Evolutionary conservation across 2,797 vertebrate species (phyloP), one percentile per base, ranked within the genome.

Genomic region (Poeciliopsis paucimaculata): DNA sequence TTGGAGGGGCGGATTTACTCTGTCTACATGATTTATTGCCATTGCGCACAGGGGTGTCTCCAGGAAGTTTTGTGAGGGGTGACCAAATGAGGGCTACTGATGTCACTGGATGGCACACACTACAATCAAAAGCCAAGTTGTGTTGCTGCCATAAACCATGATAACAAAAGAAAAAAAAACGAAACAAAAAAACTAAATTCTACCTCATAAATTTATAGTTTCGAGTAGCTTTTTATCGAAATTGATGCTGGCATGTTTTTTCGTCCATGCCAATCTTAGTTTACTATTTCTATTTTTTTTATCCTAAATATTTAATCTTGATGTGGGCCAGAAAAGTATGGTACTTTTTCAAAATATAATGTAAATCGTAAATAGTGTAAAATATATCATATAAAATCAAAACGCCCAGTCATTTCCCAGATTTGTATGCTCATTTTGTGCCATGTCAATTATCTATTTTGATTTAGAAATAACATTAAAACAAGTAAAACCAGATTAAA

Each of bases 21-120:
- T 76, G 76, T 66, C 68, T 76, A 34, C 75, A 15, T 86, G 86
- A 91, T 93, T 86, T 90, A 90, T 90, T 55, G 84, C 84, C 77
- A 36, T 80, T 76, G 81, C 81, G 78, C 76, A 53, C 39, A 70
- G 12, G 23, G n/a, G 31, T 11, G 8, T 45, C 26, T 28, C 41
- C n/a, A 45, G 68, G 16, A 71, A 46, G 26, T 71, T 46, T 43
- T 70, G 34, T 62, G 15, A 62, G 34, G 62, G 31, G 7, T 41
- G 64, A 16, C 64, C 36, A 68, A 11, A 41, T 41, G 6, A n/a
- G 43, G 39, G 23, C 39, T n/a, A 70, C 36, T 26, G 26, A 26
- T 68, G 41, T n/a, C 5, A 70, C 12, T 43, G 39, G n/a, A 71
- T 46, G 43, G 3, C 13, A 45, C 26, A 45, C 26, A 71, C 41